Percentiles rank a stretch among this genome's conserved stretches.
Evolutionary conservation across 2,113 vertebrate species (phyloP).

Genomic region (Triplophysa rosa): DNA sequence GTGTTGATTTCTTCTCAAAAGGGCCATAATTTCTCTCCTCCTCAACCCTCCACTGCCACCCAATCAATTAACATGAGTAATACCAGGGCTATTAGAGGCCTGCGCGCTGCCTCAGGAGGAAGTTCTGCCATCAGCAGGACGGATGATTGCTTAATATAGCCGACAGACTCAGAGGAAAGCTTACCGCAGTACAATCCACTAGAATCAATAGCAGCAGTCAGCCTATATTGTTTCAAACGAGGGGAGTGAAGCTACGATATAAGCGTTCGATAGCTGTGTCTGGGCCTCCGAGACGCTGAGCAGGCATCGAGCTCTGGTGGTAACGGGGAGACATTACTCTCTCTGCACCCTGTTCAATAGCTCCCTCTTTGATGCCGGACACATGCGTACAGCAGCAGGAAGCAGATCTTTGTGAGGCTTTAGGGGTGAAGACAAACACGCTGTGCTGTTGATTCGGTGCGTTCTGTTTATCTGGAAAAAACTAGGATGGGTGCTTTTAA

Average conservation of each 20-base stretch:
- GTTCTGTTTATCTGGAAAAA: constrained; percentile 9
- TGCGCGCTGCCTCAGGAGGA: constrained; percentile 79
- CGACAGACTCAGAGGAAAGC: constrained; percentile 78
- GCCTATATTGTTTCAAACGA: constrained; percentile 74
- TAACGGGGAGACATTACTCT: constrained; percentile 47
- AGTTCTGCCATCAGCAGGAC: constrained; percentile 85
- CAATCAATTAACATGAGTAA: constrained; percentile 89
- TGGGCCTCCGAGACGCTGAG: constrained; percentile 71
- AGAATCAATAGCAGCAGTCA: constrained; percentile 84
- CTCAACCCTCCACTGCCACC: constrained; percentile 73
- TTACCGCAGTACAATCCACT: constrained; percentile 77
- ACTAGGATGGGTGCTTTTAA: not conserved
- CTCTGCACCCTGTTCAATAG: constrained; percentile 59
- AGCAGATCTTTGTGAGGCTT: constrained; percentile 46
- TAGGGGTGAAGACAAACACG: constrained; percentile 46
- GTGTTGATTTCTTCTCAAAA: constrained; percentile 56
- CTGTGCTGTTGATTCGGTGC: constrained; percentile 26
- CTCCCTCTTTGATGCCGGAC: constrained; percentile 57
- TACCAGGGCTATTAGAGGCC: constrained; percentile 83
- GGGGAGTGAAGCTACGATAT: constrained; percentile 74
- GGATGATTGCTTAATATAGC: constrained; percentile 90
- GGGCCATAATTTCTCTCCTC: constrained; percentile 64
- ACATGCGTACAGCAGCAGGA: constrained; percentile 30
- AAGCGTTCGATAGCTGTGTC: constrained; percentile 68
- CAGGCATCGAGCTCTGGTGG: constrained; percentile 70